These are phyloP conservation scores for Drosophila pachea DNA, from an alignment of 1,140 invertebrate species.

Conservation along the genomic window DNA sequence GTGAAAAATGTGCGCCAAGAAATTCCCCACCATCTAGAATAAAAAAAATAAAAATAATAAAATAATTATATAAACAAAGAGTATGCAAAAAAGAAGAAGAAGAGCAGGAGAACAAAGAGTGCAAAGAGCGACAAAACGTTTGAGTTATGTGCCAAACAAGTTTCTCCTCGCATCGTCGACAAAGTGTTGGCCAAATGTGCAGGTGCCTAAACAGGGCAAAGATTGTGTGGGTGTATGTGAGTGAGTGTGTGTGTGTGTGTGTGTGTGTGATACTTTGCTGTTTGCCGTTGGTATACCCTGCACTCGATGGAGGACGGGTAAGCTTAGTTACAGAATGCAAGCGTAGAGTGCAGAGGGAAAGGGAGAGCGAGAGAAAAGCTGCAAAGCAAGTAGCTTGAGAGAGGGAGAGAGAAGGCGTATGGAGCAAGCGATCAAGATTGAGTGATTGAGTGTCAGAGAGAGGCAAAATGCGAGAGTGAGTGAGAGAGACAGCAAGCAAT, in stretches of 20 bases:
- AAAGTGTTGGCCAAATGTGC: slow-evolving; percentile 50
- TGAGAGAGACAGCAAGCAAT: too few species aligned
- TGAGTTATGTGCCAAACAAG: slow-evolving; percentile 43
- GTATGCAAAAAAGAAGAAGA: slow-evolving; percentile 2
- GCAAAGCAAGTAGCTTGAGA: too few species aligned
- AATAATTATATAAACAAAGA: slow-evolving; percentile 55
- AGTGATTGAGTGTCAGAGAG: too few species aligned
- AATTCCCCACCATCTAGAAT: slow-evolving; percentile 19
- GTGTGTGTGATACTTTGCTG: slow-evolving; percentile 3
- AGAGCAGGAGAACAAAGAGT: slow-evolving; percentile 17
- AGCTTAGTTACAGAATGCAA: neutral
- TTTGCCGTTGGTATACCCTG: slow-evolving; percentile 2
- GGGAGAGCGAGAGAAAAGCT: neutral
- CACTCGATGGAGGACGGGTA: neutral
- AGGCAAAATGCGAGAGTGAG: too few species aligned
- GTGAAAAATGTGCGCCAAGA: slow-evolving; percentile 30
- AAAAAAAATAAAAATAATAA: slow-evolving; percentile 39
- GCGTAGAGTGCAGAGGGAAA: too few species aligned
- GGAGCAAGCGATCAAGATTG: too few species aligned
- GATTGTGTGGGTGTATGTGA: neutral
- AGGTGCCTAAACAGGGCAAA: slow-evolving; percentile 18
- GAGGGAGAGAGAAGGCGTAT: too few species aligned
- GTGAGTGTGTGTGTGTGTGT: neutral
- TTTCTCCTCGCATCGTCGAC: slow-evolving; percentile 29
- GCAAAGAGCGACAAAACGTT: slow-evolving; percentile 35